phyloP scores from a whole-genome alignment of 2,797 vertebrate species.

The Acestrorhynchus altus region DNA sequence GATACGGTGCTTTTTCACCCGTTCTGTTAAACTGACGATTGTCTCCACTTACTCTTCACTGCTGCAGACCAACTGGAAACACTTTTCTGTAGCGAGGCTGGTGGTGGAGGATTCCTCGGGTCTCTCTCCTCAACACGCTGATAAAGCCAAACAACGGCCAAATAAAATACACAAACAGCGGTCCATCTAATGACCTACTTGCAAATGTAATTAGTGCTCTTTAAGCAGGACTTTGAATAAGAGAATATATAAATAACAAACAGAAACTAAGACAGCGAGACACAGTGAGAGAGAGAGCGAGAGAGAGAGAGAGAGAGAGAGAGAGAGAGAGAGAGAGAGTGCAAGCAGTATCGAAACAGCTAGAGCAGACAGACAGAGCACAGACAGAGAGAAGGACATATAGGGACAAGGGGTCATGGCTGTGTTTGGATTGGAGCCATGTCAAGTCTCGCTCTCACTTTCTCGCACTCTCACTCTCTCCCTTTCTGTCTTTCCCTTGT shows the following conservation, averaged over 20 bases:
- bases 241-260: constrained; percentile 2
- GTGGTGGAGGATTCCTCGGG: background rate
- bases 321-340: background rate
- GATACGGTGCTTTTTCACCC: background rate
- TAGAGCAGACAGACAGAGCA: constrained; percentile 10
- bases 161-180: constrained; percentile 13
- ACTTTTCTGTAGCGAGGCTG: background rate
- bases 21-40: background rate
- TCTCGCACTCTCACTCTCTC: constrained; percentile 4
- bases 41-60: constrained; percentile 34
- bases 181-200: constrained; percentile 25
- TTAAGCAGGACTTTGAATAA: constrained; percentile 6
- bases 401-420: constrained; percentile 10
- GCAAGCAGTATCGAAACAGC: background rate
- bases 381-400: background rate
- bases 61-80: constrained; percentile 21
- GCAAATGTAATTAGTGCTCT: constrained; percentile 15
- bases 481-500: background rate
- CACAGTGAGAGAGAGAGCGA: constrained; percentile 2
- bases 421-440: constrained; percentile 32
- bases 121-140: background rate
- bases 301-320: background rate
- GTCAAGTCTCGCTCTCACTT: background rate
- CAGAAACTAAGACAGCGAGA: background rate
- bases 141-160: background rate